phyloP scores from a whole-genome alignment of 1,140 invertebrate genomes.

The Drosophila ananassae region DNA sequence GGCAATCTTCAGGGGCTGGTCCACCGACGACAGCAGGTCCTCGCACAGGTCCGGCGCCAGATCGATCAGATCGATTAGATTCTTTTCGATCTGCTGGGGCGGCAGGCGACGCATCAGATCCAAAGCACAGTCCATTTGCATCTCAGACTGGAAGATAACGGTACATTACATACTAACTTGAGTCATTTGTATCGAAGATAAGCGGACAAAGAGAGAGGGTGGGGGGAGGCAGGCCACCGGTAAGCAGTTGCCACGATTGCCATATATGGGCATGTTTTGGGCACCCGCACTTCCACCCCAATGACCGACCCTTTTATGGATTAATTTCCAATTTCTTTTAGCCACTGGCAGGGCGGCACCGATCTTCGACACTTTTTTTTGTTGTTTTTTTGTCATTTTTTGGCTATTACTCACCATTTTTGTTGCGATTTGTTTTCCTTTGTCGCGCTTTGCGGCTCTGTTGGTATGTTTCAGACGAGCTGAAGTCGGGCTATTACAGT shows the following conservation, averaged over 20 bases:
- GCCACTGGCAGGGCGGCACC: slow-evolving; percentile 21
- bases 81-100: slow-evolving; percentile 99
- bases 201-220: background rate
- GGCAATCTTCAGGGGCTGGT: slow-evolving; percentile 99
- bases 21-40: slow-evolving; percentile 98
- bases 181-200: background rate
- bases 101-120: slow-evolving; percentile 99
- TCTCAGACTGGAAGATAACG: slow-evolving; percentile 90
- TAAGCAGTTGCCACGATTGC: slow-evolving; percentile 51
- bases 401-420: slow-evolving; percentile 70
- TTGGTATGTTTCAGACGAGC: background rate
- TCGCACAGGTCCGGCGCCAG: slow-evolving; percentile 97
- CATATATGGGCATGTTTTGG: slow-evolving; percentile 72
- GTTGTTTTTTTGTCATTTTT: slow-evolving; percentile 36
- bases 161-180: background rate
- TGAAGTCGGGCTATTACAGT: slow-evolving; percentile 3
- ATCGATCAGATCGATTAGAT: slow-evolving; percentile 98
- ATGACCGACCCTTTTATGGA: background rate
- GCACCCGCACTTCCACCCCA: background rate
- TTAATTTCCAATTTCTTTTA: background rate
- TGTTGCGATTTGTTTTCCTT: slow-evolving; percentile 32
- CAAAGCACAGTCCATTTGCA: slow-evolving; percentile 99
- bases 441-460: slow-evolving; percentile 1
- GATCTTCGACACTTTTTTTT: slow-evolving; percentile 26
- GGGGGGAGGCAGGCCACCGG: slow-evolving; percentile 35